phyloP scores from a whole-genome alignment of 2,113 vertebrate genomes.

The Tor tambroides region DNA sequence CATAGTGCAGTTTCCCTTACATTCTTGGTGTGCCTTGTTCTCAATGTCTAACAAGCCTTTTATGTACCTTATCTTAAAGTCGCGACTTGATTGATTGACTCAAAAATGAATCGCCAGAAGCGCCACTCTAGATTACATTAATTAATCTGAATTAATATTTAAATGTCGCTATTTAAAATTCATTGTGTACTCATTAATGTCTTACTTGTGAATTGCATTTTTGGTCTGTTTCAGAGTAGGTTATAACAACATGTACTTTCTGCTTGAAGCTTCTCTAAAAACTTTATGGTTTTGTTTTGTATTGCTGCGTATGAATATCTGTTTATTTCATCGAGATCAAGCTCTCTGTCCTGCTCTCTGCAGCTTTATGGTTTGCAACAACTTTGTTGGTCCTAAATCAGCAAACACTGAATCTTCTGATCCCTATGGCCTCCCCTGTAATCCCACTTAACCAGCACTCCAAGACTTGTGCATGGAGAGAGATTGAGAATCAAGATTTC shows the following conservation, averaged over 20 bases:
- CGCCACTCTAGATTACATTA: background rate
- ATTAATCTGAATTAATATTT: background rate
- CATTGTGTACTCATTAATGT: background rate
- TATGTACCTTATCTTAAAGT: background rate
- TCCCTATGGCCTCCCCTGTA: background rate
- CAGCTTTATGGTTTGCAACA: background rate
- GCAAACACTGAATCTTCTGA: background rate
- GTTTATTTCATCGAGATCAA: background rate
- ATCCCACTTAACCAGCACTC: slow-evolving; percentile 17
- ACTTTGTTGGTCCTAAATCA: background rate
- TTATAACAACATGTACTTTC: too few species aligned
- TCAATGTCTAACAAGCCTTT: background rate
- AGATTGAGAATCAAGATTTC: background rate
- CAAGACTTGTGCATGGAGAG: background rate
- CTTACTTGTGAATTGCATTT: background rate
- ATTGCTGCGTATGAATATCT: background rate
- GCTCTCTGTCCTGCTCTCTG: background rate
- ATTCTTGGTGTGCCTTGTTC: slow-evolving; percentile 13
- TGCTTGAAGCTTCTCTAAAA: too few species aligned
- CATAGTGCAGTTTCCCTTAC: too few species aligned
- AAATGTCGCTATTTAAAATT: background rate
- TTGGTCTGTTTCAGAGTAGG: background rate
- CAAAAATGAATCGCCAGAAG: background rate
- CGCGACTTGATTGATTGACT: background rate
- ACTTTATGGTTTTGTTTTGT: too few species aligned